Evolutionary conservation across 2,113 vertebrate species (phyloP).

Genomic region (Halcyon malimbica): DNA sequence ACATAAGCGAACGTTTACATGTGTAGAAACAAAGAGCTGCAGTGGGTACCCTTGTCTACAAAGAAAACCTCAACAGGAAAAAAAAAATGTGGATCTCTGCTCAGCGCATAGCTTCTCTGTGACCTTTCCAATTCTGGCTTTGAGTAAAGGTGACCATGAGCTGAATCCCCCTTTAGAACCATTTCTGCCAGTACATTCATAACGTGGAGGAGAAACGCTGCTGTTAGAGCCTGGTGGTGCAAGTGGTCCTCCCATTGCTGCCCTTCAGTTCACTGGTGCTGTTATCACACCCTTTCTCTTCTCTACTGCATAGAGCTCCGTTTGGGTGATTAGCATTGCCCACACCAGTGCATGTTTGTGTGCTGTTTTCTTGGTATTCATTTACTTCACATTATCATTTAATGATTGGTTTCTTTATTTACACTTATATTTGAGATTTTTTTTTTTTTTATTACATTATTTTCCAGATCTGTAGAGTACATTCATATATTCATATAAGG

Average conservation of each 20-base stretch:
- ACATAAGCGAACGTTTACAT: neutral
- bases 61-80: neutral
- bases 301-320: neutral
- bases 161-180: neutral
- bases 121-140: neutral
- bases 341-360: neutral
- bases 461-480: neutral
- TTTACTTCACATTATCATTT: neutral
- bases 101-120: neutral
- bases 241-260: fast-evolving
- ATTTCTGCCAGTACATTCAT: neutral
- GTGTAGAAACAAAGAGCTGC: neutral
- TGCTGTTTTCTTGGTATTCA: neutral
- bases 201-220: neutral
- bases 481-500: neutral
- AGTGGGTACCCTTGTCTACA: neutral
- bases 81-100: neutral
- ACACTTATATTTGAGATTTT: neutral
- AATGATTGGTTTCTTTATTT: neutral
- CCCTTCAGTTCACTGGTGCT: neutral
- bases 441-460: fast-evolving
- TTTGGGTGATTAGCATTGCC: neutral
- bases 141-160: neutral
- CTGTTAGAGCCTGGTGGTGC: fast-evolving
- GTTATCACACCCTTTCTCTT: neutral